Evolutionary conservation across 2,888 invertebrate genomes (phyloP).

Genomic region (Cactoblastis cactorum): DNA sequence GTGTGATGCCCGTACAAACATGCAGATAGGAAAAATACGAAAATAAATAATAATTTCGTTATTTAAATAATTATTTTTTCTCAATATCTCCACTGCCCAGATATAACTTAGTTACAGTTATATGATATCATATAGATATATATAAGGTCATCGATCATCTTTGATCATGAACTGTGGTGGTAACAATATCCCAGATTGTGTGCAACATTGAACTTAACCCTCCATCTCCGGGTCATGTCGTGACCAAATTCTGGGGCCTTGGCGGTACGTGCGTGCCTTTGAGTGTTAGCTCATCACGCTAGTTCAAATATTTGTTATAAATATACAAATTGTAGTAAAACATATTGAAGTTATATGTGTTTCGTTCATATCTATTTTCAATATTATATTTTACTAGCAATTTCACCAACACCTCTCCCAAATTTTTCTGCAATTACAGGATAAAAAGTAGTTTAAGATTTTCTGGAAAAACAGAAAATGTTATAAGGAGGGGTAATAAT

Average conservation of each 20-base stretch:
- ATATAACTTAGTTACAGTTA: neutral
- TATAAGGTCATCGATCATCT: neutral
- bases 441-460: too few relatives aligned
- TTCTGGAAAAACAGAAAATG: too few relatives aligned
- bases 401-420: too few relatives aligned
- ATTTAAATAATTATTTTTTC: neutral
- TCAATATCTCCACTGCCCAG: neutral
- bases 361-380: too few relatives aligned
- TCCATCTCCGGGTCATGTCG: conserved; percentile 14
- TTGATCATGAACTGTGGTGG: neutral
- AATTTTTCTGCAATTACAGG: too few relatives aligned
- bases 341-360: neutral
- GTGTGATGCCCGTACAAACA: too few relatives aligned
- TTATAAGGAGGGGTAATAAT: too few relatives aligned
- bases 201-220: conserved; percentile 15
- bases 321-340: neutral
- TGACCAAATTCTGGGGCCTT: conserved; percentile 17
- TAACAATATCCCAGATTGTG: neutral
- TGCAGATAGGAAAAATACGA: too few relatives aligned
- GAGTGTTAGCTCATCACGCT: conserved; percentile 2
- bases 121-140: neutral
- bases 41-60: too few relatives aligned
- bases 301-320: neutral
- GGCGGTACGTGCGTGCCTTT: conserved; percentile 14
- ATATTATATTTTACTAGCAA: too few relatives aligned